Percentiles rank a stretch among this genome's conserved stretches.
phyloP scores from a whole-genome alignment of 92 coral and sea anemone genomes.

The Muricea muricata region DNA sequence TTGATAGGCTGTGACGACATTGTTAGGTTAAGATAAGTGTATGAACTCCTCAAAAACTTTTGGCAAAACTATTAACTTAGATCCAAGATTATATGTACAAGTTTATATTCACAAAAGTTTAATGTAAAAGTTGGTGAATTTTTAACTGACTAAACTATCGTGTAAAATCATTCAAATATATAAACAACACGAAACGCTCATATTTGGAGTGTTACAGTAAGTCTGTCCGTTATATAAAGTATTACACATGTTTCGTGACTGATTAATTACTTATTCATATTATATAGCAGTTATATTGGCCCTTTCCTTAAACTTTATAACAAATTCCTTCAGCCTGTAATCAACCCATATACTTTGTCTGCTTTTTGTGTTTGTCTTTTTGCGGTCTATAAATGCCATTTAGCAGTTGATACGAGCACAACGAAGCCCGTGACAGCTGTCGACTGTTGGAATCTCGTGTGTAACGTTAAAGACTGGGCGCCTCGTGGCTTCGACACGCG shows the following conservation, averaged over 20 bases:
- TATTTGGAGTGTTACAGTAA: background rate
- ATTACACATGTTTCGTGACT: background rate
- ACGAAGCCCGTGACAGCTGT: slow-evolving; percentile 27
- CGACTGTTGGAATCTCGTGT: slow-evolving; percentile 27
- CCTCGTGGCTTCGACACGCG: slow-evolving; percentile 48
- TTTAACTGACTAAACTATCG: background rate
- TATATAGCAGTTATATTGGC: slow-evolving; percentile 8
- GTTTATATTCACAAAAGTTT: no score
- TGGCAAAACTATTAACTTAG: no score
- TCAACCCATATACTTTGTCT: background rate
- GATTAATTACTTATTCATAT: background rate
- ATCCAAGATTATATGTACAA: no score
- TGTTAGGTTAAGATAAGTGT: no score
- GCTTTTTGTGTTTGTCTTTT: background rate
- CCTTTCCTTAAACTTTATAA: background rate
- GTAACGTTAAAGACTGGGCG: background rate
- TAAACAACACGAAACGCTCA: background rate
- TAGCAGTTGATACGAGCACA: background rate
- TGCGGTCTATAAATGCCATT: background rate
- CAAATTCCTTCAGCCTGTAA: background rate
- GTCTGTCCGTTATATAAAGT: no score
- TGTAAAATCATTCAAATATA: no score
- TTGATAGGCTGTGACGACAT: no score
- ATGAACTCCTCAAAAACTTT: no score
- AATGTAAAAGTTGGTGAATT: no score